Base-by-base conservation (phyloP, 1,140 invertebrate genomes). In the Stegodyphus mimosarum region DNA sequence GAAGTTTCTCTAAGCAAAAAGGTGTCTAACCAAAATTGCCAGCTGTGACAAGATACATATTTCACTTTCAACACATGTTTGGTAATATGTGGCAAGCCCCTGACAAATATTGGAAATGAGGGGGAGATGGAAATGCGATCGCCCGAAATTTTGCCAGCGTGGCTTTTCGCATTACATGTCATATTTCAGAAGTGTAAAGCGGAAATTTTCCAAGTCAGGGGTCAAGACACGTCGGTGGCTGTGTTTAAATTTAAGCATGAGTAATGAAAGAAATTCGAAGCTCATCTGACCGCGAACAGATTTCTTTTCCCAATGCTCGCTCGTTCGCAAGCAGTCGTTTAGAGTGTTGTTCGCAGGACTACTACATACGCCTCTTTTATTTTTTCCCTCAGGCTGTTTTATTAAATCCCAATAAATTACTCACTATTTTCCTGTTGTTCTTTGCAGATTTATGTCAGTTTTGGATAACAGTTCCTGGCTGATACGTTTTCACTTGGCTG, bases 131-230 rank as follows among this genome's bases (percentile, higher is more conserved):
- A 80, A 72, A 80, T 80, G 53, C 15, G 76, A 78, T 78, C 76
- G 64, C 10, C 50, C 18, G 69, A 80, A 80, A 72, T 69, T 79
- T 79, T 50, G 78, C 17, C 69, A 33, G 52, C 69, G 33, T 72
- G 78, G 66, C 69, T 71, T 80, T 72, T 80, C 49, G 67, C 53
- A 63, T 80, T 80, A 60, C 69, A 63, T 63, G 69, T 63, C 78
- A 80, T 78, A 78, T 80, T 80, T 80, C 78, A 80, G 60, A 52
- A 6, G 78, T 71, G 55, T 50, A 71, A 50, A 80, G 78, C 78
- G 52, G 78, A 72, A 72, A 80, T 80, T 71, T 51, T 63, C 78
- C 53, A 71, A n/a, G 78, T 70, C 78, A 80, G 17, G 66, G 78
- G 52, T 80, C 69, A 78, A 69, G 50, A 49, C 33, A 33, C 33